phyloP scores from a whole-genome alignment of 2,797 vertebrate genomes.

The Artibeus jamaicensis region DNA sequence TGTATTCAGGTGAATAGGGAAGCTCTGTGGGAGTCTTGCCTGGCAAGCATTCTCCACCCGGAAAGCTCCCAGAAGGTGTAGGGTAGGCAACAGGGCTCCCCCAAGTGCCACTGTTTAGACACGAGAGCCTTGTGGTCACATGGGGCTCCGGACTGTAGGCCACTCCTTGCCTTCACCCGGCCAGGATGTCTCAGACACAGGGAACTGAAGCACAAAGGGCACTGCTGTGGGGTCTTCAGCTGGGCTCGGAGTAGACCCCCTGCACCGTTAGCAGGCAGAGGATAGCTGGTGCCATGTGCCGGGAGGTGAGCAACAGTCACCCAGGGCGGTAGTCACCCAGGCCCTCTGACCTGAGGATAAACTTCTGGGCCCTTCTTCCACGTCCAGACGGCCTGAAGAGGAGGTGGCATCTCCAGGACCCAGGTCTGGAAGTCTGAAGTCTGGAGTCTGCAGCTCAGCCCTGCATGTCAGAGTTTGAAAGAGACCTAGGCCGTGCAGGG shows the following conservation, averaged over 20 bases:
- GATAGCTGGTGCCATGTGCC: not conserved
- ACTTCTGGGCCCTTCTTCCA: not conserved
- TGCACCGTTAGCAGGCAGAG: not conserved
- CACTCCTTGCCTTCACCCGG: not conserved
- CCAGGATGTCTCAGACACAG: not conserved
- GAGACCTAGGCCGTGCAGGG: not conserved
- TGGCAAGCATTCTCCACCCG: not conserved
- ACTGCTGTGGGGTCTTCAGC: not conserved
- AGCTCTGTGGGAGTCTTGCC: not conserved
- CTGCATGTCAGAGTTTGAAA: not conserved
- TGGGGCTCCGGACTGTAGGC: not conserved
- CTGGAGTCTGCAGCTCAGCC: not conserved
- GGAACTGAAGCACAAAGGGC: not conserved
- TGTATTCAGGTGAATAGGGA: not conserved
- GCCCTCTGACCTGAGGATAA: not conserved
- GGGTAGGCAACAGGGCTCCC: not conserved
- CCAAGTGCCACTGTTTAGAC: not conserved
- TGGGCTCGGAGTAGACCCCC: not conserved
- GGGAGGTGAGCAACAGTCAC: not conserved
- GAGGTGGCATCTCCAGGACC: not conserved
- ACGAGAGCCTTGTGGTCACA: not conserved
- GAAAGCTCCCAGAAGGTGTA: not conserved
- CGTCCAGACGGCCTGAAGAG: not conserved
- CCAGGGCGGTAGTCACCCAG: too few species aligned
- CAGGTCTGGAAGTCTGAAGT: not conserved